Base-by-base conservation (phyloP, 1,140 invertebrate species). In the Protaetia brevitarsis region DNA sequence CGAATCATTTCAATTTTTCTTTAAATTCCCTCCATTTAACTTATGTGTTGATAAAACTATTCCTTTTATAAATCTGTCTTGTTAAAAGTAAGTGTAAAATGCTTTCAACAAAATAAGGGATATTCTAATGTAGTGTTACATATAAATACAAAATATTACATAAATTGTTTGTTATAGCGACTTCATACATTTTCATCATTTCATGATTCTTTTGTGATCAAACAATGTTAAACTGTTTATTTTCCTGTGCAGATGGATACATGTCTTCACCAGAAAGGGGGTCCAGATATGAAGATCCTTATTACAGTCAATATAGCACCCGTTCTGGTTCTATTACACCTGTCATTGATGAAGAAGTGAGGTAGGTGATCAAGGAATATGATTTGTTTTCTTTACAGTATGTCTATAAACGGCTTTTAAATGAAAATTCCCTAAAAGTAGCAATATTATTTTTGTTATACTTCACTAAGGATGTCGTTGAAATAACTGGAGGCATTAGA, bases 321-420 rank as follows among this genome's bases (percentile, higher is more conserved):
- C 79, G 89, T 60, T 88, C 90, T 2, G 85, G 87, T 29, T 88
- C 88, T 3, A 91, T 94, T 31, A 93, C 93, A 7, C 92, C 94
- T 1, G 88, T 93, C 19, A 94, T 96, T 65, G 94, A 96, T 76
- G 94, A 96, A 78, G 94, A 96, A 81, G 85, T 93, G 45, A 90
- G 90, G 89, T 93, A 84, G 78, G 73, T 29, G 21, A 0, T 6
- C 21, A 36, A 27, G 30, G 16, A 59, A 19, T 31, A 27, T 28
- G 41, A 51, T 10, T 19, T 21, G 21, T 10, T 5, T 19, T 2
- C 26, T 34, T 34, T 34, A 34, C 13, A 11, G 13, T 34, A 1
- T 34, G 13, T 34, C 13, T 34, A 5, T 5, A 34, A n/a, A n/a
- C n/a, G n/a, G n/a, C n/a, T n/a, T n/a, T 34, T 34, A 34, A 34